Evolutionary conservation across 2,888 invertebrate species (phyloP), one percentile per base, ranked within the genome.

Genomic region (Acrobasis consociella): DNA sequence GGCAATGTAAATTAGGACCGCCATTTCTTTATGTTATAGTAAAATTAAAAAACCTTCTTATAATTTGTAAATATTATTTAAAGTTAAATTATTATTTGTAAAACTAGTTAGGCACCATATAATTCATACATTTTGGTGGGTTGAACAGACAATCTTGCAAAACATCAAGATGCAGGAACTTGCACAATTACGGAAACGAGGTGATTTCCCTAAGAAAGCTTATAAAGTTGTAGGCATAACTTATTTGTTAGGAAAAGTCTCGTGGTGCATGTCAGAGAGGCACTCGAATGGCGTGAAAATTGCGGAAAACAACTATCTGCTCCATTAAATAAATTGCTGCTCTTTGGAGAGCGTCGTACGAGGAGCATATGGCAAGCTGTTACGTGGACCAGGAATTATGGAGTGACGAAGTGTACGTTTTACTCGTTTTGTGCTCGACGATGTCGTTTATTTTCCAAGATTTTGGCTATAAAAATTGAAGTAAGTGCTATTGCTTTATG

Each of bases 271-370:
- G 67, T 65, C 64, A 64, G 72, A 53, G 66, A 67, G 69, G 68
- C 65, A 71, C 69, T 72, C 71, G 63, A 69, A 72, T 73, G 76
- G 72, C 71, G 77, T 65, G 68, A 68, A 72, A 75, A 79, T 75
- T 72, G 75, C 64, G 62, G 70, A 58, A 74, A 81, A 75, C 77
- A 81, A 81, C 78, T 82, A 81, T 78, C 78, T 76, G 73, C 76
- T 78, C 85, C 86, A 87, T 87, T 87, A 87, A 81, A 87, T 83
- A 86, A 86, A 88, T 86, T 87, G 84, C 85, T 77, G 77, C 56
- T 74, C 77, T 79, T 82, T 80, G 68, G 75, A 75, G 75, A 76
- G 75, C 74, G 74, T 72, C 72, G 69, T 69, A 75, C 76, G 77
- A 76, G 78, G 7, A 77, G 79, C 75, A 77, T 77, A 75, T 72